phyloP scores from a whole-genome alignment of 2,113 vertebrate species.

The Kryptolebias marmoratus region DNA sequence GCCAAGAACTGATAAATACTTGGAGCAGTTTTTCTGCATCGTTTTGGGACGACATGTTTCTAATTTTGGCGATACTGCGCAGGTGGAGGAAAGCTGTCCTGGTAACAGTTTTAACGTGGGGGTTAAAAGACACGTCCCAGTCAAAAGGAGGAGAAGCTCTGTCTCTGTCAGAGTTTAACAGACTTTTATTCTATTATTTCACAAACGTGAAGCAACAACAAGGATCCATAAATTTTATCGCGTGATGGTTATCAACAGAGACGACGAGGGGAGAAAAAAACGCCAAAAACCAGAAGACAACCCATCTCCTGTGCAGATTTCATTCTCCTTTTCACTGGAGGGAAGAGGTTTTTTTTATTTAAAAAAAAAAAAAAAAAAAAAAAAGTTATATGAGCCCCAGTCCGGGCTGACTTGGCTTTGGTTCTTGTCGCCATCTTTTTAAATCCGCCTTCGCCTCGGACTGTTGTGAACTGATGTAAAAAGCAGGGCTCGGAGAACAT shows the following conservation, averaged over 20 bases:
- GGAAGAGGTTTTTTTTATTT: slow-evolving; percentile 51
- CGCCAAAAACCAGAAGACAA: slow-evolving; percentile 5
- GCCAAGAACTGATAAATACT: too few species aligned
- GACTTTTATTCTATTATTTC: slow-evolving; percentile 26
- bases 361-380: not conserved
- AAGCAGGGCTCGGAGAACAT: slow-evolving; percentile 68
- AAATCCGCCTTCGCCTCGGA: slow-evolving; percentile 51
- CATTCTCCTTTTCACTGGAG: slow-evolving; percentile 50
- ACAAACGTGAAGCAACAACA: slow-evolving; percentile 20
- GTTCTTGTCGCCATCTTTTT: slow-evolving; percentile 56
- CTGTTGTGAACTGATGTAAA: slow-evolving; percentile 64
- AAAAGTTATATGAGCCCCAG: slow-evolving; percentile 56
- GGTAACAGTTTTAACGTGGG: too few species aligned
- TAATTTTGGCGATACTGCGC: too few species aligned
- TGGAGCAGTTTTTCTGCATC: too few species aligned
- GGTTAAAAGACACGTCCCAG: too few species aligned
- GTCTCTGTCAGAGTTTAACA: too few species aligned
- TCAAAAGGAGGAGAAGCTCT: too few species aligned
- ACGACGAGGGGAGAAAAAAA: slow-evolving; percentile 19
- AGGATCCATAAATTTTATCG: slow-evolving; percentile 38
- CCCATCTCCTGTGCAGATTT: slow-evolving; percentile 24
- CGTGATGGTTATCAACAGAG: slow-evolving; percentile 45
- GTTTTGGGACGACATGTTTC: too few species aligned
- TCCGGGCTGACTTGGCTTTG: slow-evolving; percentile 51
- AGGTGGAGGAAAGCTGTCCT: too few species aligned